phyloP scores from a whole-genome alignment of 2,113 vertebrate genomes.

The Egretta garzetta region DNA sequence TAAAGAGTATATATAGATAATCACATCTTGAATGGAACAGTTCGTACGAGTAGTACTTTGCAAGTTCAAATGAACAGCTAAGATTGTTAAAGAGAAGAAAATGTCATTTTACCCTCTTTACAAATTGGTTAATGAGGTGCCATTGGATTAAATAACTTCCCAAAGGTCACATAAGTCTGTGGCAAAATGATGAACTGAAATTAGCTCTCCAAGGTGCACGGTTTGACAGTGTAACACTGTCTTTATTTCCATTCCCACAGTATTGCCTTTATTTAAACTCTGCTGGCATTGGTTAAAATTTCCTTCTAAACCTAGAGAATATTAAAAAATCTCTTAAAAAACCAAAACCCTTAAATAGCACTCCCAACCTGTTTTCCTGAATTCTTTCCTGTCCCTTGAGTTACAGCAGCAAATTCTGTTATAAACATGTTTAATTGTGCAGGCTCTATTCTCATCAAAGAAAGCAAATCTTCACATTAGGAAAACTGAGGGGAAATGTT shows the following conservation, averaged over 20 bases:
- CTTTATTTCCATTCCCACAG: neutral
- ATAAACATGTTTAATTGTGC: neutral
- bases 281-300: neutral
- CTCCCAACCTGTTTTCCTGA: neutral
- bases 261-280: neutral
- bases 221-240: neutral
- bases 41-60: rapidly evolving
- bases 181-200: neutral
- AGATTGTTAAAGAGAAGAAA: neutral
- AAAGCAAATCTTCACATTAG: constrained; percentile 2
- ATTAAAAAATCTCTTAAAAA: neutral
- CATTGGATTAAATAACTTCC: constrained; percentile 8
- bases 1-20: neutral
- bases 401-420: neutral
- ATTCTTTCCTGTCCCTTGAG: neutral
- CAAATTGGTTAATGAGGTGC: constrained; percentile 35
- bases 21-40: neutral
- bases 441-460: neutral
- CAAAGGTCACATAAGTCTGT: constrained; percentile 20
- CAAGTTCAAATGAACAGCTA: neutral
- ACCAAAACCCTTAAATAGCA: neutral
- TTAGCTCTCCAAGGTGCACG: neutral
- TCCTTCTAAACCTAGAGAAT: neutral
- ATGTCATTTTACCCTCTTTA: neutral
- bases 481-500: constrained; percentile 6